phyloP scores from a whole-genome alignment of 2,113 vertebrate genomes.

The Anarrhichthys ocellatus region DNA sequence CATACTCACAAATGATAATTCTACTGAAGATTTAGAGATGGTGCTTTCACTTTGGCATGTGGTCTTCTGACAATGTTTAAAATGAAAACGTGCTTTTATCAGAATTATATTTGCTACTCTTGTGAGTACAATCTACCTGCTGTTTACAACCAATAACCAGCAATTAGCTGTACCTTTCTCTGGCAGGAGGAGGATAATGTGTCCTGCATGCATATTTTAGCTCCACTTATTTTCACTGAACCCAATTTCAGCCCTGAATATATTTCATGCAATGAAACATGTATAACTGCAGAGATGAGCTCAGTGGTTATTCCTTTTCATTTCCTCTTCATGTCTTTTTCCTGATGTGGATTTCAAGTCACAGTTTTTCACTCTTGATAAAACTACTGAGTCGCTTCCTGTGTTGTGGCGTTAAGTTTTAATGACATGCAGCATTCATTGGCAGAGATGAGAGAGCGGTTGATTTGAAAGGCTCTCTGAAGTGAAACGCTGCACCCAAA shows the following conservation, averaged over 20 bases:
- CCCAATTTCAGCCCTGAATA: constrained; percentile 47
- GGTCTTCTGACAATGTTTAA: background rate
- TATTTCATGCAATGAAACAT: constrained; percentile 49
- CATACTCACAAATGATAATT: constrained; percentile 14
- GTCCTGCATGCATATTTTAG: background rate
- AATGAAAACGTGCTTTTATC: constrained; percentile 11
- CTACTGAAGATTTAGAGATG: constrained; percentile 10
- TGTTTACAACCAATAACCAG: constrained; percentile 38
- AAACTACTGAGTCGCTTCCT: constrained; percentile 60
- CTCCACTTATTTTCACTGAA: constrained; percentile 25
- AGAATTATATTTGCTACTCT: background rate
- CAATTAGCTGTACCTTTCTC: constrained; percentile 23
- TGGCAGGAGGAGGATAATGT: constrained; percentile 2
- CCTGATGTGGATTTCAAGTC: constrained; percentile 53
- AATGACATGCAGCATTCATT: constrained; percentile 71
- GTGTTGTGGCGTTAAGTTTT: constrained; percentile 72
- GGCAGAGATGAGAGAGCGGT: constrained; percentile 70
- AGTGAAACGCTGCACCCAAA: constrained; percentile 63
- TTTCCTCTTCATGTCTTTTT: constrained; percentile 37
- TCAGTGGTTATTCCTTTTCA: constrained; percentile 54
- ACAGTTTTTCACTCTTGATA: constrained; percentile 59
- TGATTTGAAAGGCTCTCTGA: constrained; percentile 76
- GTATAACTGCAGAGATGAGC: constrained; percentile 43
- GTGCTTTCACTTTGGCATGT: background rate
- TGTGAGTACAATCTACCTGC: constrained; percentile 5